Percentiles rank a stretch among this genome's conserved stretches.
These are phyloP conservation scores for Pangasius larnaudii DNA, from an alignment of 2,797 vertebrate species.

Conservation along the genomic window DNA sequence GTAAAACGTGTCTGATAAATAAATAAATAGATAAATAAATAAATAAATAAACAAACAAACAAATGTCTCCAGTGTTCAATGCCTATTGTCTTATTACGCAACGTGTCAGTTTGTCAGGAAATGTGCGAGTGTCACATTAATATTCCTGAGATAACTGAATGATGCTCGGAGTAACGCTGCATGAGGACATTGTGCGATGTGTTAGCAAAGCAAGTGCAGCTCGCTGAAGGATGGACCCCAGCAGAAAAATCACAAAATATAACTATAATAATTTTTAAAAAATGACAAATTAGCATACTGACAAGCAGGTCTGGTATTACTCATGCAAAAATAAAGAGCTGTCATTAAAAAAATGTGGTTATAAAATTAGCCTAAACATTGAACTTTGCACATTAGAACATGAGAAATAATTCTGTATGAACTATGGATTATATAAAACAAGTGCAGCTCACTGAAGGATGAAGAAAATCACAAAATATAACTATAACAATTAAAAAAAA, in stretches of 20 bases:
- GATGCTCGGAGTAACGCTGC: slow-evolving; percentile 10
- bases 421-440: too few species aligned
- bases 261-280: not conserved
- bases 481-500: too few species aligned
- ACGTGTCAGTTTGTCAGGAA: not conserved
- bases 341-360: not conserved
- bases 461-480: too few species aligned
- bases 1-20: not conserved
- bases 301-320: not conserved
- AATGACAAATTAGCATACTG: not conserved
- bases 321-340: not conserved
- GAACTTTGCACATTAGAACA: not conserved
- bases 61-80: not conserved
- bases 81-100: not conserved
- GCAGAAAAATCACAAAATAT: not conserved
- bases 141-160: slow-evolving; percentile 1
- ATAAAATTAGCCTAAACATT: not conserved
- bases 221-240: not conserved
- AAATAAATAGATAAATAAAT: not conserved
- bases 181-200: slow-evolving; percentile 26
- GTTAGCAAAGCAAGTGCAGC: not conserved
- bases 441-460: too few species aligned
- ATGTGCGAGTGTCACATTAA: slow-evolving; percentile 22
- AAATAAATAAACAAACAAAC: not conserved
- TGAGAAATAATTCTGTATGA: too few species aligned